phyloP scores from a whole-genome alignment of 23 tunicate species.

The Diplosoma virens region DNA sequence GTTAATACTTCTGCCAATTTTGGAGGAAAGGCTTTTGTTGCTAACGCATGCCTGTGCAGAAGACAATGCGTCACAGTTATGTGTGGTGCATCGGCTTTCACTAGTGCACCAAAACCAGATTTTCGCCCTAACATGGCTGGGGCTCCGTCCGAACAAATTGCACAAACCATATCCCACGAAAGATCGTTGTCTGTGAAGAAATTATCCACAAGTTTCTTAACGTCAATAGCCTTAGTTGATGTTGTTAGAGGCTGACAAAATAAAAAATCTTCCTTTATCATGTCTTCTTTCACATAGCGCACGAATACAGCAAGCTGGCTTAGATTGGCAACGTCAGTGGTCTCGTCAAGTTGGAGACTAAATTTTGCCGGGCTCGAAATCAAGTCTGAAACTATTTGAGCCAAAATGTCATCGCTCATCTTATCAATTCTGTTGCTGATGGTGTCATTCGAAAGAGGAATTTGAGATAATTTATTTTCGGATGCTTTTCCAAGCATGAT shows the following conservation, averaged over 20 bases:
- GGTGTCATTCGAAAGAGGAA: conserved; percentile 54
- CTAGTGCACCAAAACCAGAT: conserved; percentile 59
- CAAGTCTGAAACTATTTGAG: conserved; percentile 46
- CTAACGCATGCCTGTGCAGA: conserved; percentile 42
- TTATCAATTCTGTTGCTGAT: conserved; percentile 56
- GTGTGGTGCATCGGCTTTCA: conserved; percentile 62
- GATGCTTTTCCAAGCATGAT: conserved; percentile 48
- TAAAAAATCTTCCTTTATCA: conserved; percentile 47
- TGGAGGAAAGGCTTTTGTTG: no score
- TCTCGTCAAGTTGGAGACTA: conserved; percentile 48
- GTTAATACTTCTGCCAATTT: no score
- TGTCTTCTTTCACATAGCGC: conserved; percentile 55
- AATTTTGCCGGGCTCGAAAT: conserved; percentile 51
- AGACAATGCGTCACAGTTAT: conserved; percentile 54
- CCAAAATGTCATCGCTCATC: conserved; percentile 53
- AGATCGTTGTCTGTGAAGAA: conserved; percentile 59
- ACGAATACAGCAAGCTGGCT: conserved; percentile 52
- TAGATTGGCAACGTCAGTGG: conserved; percentile 33
- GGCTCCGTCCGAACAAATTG: conserved; percentile 60
- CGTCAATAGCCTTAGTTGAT: conserved; percentile 47
- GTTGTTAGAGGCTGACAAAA: conserved; percentile 35
- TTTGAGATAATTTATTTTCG: conserved; percentile 40
- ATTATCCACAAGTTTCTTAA: conserved; percentile 40
- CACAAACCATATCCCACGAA: conserved; percentile 52
- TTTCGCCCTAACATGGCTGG: conserved; percentile 40